These are phyloP conservation scores for Clanis bilineata DNA, from an alignment of 2,888 invertebrate genomes.

Conservation along the genomic window DNA sequence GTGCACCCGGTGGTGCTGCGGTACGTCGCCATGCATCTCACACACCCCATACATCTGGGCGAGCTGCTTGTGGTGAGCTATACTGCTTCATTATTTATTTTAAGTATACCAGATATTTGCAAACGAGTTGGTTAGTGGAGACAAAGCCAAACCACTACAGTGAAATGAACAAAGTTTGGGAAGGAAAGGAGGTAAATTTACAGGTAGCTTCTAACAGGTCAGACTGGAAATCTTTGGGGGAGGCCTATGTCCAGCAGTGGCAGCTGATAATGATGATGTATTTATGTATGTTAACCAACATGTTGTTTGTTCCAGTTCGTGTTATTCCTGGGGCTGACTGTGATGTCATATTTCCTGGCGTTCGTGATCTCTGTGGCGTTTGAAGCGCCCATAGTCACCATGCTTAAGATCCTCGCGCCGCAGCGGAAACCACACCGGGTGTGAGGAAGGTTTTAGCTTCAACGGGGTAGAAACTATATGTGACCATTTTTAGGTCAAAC, in stretches of 20 bases:
- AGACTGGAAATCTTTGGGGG: no score
- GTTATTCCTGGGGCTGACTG: constrained; percentile 91
- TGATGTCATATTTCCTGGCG: constrained; percentile 88
- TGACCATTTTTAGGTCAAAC: background rate
- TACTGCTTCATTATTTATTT: background rate
- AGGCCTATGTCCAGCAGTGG: no score
- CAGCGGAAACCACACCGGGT: constrained; percentile 73
- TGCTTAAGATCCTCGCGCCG: constrained; percentile 87
- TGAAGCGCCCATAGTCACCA: constrained; percentile 92
- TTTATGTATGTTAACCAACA: background rate
- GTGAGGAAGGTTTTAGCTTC: constrained; percentile 34
- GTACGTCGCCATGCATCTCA: constrained; percentile 90
- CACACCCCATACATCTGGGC: constrained; percentile 91
- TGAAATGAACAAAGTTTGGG: no score
- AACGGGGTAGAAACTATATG: background rate
- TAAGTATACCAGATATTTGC: no score
- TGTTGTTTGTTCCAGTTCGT: constrained; percentile 81
- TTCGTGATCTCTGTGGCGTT: constrained; percentile 91
- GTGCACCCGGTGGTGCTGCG: constrained; percentile 92
- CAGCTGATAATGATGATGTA: no score
- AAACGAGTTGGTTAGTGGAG: no score
- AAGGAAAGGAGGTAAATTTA: no score
- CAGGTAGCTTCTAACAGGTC: no score
- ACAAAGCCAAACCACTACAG: no score
- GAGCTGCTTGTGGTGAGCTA: constrained; percentile 87